Percentiles rank a stretch among this genome's conserved stretches.
Evolutionary conservation across 2,797 vertebrate genomes (phyloP).

Genomic region (Melanotaenia maccullochi): DNA sequence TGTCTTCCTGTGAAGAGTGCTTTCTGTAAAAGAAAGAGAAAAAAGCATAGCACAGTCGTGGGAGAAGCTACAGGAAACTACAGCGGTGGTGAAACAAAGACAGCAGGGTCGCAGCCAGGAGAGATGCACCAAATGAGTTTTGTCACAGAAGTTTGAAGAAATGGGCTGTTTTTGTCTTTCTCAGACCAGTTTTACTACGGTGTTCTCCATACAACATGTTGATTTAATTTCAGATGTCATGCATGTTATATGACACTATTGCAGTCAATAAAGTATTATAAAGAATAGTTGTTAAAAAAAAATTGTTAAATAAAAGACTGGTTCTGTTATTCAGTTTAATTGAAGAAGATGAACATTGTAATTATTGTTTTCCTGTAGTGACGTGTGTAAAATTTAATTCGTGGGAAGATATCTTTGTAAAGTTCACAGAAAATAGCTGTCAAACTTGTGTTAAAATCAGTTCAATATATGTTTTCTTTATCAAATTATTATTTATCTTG

Average conservation of each 20-base stretch:
- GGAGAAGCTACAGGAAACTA: conserved; percentile 54
- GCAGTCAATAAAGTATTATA: no score
- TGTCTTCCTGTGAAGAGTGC: conserved; percentile 55
- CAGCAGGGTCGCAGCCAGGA: conserved; percentile 10
- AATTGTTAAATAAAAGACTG: not conserved
- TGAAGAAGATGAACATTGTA: not conserved
- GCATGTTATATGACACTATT: no score
- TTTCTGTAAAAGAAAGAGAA: conserved; percentile 55
- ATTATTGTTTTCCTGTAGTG: not conserved
- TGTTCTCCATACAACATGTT: not conserved
- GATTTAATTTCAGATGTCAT: no score
- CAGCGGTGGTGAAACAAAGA: conserved; percentile 7
- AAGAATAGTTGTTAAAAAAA: no score
- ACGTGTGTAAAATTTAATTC: not conserved
- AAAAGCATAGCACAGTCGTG: conserved; percentile 50
- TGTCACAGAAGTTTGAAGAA: not conserved
- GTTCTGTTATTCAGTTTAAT: not conserved
- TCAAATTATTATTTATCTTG: not conserved
- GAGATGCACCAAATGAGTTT: conserved; percentile 2
- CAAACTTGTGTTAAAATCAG: not conserved
- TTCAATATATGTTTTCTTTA: not conserved
- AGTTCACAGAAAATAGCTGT: not conserved
- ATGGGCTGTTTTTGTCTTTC: not conserved
- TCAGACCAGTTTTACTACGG: not conserved
- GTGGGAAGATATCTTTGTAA: not conserved